Conservation (phyloP, 2,113 vertebrate genomes). For the Balaeniceps rex region DNA sequence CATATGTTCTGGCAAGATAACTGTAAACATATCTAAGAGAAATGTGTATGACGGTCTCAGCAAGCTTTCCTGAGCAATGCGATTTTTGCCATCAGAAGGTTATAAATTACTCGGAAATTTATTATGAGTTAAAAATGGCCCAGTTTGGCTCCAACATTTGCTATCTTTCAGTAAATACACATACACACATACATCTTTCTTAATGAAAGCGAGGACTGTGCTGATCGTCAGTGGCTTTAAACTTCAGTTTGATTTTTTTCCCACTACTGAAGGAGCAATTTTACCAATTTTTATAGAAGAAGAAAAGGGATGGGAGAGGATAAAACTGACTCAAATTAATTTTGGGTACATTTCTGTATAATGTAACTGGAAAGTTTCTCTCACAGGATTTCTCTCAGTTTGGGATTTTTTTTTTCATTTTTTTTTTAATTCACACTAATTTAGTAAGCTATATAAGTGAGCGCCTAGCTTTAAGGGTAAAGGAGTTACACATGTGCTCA, state of each 20-base stretch:
- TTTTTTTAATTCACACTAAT: neutral
- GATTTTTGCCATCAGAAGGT: neutral
- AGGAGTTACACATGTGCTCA: neutral
- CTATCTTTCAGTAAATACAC: neutral
- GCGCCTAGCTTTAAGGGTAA: neutral
- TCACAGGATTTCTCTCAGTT: neutral
- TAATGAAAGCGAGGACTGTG: neutral
- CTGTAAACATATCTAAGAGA: neutral
- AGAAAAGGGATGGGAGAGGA: neutral
- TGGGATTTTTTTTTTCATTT: neutral
- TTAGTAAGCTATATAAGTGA: neutral
- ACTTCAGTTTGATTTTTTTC: neutral
- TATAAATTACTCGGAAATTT: neutral
- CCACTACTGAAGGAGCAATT: neutral
- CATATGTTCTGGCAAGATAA: constrained; percentile 48
- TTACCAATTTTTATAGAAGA: neutral
- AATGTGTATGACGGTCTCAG: neutral
- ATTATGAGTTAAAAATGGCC: neutral
- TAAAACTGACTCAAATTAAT: neutral
- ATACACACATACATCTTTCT: neutral
- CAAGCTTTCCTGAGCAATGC: neutral
- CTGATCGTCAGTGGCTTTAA: neutral
- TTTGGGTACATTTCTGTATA: neutral
- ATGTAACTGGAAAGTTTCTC: neutral
- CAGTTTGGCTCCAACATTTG: neutral